Conservation (phyloP, 2,797 vertebrate genomes). For the Sebastes ruberrimus region DNA sequence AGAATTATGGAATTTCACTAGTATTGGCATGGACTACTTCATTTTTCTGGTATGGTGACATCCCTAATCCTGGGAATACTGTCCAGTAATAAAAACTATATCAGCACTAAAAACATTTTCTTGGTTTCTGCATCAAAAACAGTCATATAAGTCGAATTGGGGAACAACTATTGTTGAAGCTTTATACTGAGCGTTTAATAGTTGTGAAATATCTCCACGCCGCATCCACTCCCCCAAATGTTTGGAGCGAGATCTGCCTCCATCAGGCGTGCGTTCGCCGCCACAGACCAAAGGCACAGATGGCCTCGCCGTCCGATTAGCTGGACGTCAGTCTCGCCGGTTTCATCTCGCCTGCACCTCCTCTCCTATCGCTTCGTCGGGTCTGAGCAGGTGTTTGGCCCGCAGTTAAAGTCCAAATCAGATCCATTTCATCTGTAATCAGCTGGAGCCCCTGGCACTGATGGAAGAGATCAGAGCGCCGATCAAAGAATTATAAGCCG, state of each 20-base stretch:
- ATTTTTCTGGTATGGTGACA: no score
- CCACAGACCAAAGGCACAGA: slow-evolving; percentile 40
- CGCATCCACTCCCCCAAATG: neutral
- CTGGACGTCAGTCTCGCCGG: slow-evolving; percentile 22
- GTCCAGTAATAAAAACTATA: neutral
- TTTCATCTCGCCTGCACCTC: slow-evolving; percentile 51
- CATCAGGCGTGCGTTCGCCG: neutral
- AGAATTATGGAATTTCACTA: no score
- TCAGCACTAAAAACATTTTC: neutral
- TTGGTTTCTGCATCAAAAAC: neutral
- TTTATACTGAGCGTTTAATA: neutral
- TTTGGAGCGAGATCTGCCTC: neutral
- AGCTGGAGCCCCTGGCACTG: slow-evolving; percentile 72
- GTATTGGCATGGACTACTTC: no score
- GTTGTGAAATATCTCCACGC: neutral
- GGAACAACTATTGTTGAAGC: neutral
- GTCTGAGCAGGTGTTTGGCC: slow-evolving; percentile 78
- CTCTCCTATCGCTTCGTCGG: slow-evolving; percentile 40
- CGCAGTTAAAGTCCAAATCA: slow-evolving; percentile 68
- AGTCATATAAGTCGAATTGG: neutral
- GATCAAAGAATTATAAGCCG: slow-evolving; percentile 74
- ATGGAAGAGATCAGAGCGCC: slow-evolving; percentile 68
- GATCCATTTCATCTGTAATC: slow-evolving; percentile 80
- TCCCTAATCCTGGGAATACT: neutral
- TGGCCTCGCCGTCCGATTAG: slow-evolving; percentile 45